Conservation (phyloP, 2,113 vertebrate genomes). For the Thinocorus orbignyianus region DNA sequence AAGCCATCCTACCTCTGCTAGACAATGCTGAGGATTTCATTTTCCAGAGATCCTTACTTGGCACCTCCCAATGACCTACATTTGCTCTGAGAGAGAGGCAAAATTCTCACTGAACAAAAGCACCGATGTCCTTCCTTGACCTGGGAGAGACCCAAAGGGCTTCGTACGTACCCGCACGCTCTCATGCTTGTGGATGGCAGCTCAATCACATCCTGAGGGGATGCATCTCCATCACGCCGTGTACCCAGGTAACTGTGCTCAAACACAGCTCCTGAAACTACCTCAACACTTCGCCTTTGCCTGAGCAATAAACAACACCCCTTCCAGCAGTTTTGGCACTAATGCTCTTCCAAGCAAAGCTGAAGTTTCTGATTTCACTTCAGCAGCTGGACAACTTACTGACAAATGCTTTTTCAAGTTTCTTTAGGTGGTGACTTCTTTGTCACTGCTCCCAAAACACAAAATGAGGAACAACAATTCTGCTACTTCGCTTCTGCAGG, state of each 20-base stretch:
- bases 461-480: neutral
- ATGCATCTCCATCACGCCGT: fast-evolving
- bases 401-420: neutral
- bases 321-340: neutral
- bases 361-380: neutral
- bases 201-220: neutral
- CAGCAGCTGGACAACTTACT: neutral
- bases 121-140: neutral
- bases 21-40: neutral
- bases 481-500: neutral
- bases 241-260: neutral
- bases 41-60: neutral
- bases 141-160: neutral
- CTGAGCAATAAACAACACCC: neutral
- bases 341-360: neutral
- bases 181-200: neutral
- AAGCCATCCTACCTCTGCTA: neutral
- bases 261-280: neutral
- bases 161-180: fast-evolving
- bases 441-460: neutral
- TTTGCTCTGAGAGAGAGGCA: neutral
- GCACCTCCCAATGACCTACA: neutral
- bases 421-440: neutral
- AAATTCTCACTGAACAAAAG: neutral
- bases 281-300: neutral